Percentiles rank a stretch among this genome's conserved stretches.
Evolutionary conservation across 2,797 vertebrate genomes (phyloP).

Genomic region (Arrhamphus sclerolepis): DNA sequence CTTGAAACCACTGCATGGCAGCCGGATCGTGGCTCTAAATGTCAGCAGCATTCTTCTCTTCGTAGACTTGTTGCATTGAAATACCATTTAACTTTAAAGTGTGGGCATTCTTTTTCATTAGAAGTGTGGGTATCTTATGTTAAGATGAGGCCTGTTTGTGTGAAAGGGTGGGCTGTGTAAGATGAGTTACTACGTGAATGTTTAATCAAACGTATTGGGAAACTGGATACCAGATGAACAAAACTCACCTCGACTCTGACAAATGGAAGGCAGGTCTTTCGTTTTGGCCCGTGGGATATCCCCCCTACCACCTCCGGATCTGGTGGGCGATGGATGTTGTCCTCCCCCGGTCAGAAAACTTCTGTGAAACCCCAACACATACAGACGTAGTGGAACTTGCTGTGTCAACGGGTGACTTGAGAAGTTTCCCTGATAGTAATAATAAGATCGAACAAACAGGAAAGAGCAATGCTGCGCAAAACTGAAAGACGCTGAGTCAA

Average conservation of each 20-base stretch:
- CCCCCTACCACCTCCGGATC: conserved; percentile 53
- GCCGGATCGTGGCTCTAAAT: conserved; percentile 1
- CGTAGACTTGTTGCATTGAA: neutral
- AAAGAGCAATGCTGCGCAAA: conserved; percentile 57
- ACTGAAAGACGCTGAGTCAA: conserved; percentile 78
- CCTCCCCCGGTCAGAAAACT: conserved; percentile 60
- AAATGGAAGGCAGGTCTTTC: conserved; percentile 12
- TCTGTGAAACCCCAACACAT: conserved; percentile 55
- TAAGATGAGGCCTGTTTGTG: conserved; percentile 7
- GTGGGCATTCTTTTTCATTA: conserved; percentile 54
- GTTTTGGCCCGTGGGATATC: conserved; percentile 51
- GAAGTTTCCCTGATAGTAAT: conserved; percentile 79
- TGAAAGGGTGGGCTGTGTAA: conserved; percentile 19
- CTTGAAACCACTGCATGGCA: neutral
- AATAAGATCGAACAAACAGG: conserved; percentile 75
- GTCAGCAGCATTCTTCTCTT: conserved; percentile 7
- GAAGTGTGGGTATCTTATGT: conserved; percentile 34
- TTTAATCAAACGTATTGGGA: conserved; percentile 30
- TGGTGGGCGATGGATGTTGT: conserved; percentile 24
- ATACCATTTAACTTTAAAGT: conserved; percentile 24
- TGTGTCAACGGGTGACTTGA: conserved; percentile 63
- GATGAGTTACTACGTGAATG: conserved; percentile 36
- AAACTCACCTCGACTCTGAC: conserved; percentile 20
- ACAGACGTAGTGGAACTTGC: conserved; percentile 70
- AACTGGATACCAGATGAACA: conserved; percentile 34